phyloP scores from a whole-genome alignment of 2,113 vertebrate species.

The Chloebia gouldiae region DNA sequence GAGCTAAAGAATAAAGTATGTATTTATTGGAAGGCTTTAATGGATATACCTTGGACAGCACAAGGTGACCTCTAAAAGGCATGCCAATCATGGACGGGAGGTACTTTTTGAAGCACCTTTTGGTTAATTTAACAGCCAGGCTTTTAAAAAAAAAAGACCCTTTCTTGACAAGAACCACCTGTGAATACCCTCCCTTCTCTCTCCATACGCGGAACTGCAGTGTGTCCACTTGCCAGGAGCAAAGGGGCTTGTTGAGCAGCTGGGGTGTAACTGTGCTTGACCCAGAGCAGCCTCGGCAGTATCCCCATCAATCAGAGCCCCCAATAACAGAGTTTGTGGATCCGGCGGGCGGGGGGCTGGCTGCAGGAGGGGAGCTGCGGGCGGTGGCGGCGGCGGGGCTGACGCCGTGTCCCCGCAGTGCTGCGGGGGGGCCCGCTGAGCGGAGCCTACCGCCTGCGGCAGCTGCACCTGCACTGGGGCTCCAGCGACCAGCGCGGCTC shows the following conservation, averaged over 20 bases:
- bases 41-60: neutral
- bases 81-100: neutral
- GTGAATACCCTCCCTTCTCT: neutral
- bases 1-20: neutral
- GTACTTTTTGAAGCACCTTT: neutral
- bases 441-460: conserved; percentile 88
- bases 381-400: neutral
- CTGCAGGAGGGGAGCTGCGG: neutral
- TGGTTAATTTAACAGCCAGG: neutral
- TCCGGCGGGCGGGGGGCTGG: neutral
- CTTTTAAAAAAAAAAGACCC: neutral
- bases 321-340: neutral
- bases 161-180: neutral
- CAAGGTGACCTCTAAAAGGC: neutral
- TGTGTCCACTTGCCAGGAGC: neutral
- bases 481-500: conserved; percentile 83
- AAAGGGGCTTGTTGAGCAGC: neutral
- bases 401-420: conserved; percentile 71
- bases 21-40: neutral
- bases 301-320: neutral
- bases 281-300: neutral
- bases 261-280: neutral
- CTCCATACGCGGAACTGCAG: neutral
- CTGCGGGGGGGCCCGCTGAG: conserved; percentile 85
- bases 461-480: conserved; percentile 97